Percentiles rank a stretch among this genome's conserved stretches.
phyloP scores from a whole-genome alignment of 2,797 vertebrate species.

The Brotula barbata region DNA sequence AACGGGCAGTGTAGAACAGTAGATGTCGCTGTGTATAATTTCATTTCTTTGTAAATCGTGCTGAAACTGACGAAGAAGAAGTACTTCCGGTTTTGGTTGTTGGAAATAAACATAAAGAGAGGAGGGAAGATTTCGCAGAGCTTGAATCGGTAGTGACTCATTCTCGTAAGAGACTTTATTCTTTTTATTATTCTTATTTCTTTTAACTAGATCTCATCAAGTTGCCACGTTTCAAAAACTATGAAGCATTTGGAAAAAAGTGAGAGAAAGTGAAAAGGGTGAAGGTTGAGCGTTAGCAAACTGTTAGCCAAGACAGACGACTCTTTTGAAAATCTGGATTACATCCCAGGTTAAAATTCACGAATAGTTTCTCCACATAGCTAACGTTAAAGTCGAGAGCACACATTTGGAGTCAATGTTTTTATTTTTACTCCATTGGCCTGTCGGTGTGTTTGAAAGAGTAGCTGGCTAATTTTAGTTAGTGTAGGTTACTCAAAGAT shows the following conservation, averaged over 20 bases:
- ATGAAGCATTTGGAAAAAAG: background rate
- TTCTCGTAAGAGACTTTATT: constrained; percentile 12
- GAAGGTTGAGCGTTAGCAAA: background rate
- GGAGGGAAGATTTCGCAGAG: constrained; percentile 48
- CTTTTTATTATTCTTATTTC: too few relatives aligned
- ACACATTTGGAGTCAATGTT: too few relatives aligned
- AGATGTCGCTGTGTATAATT: background rate
- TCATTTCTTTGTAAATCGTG: background rate
- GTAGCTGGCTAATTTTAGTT: background rate
- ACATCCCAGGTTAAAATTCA: too few relatives aligned
- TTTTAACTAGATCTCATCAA: background rate
- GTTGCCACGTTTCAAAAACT: background rate
- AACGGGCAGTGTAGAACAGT: too few relatives aligned
- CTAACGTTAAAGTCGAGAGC: too few relatives aligned
- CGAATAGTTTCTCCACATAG: background rate
- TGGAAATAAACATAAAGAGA: constrained; percentile 67
- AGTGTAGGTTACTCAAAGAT: too few relatives aligned
- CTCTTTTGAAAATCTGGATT: too few relatives aligned
- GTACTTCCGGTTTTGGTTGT: constrained; percentile 28
- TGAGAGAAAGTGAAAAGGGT: background rate
- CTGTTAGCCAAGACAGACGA: background rate
- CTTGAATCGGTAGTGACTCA: too few relatives aligned
- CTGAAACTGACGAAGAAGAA: constrained; percentile 33
- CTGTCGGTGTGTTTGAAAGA: too few relatives aligned
- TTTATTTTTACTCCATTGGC: too few relatives aligned